Base-by-base conservation (phyloP, 1,140 invertebrate genomes). In the Harlomillsia oculata region DNA sequence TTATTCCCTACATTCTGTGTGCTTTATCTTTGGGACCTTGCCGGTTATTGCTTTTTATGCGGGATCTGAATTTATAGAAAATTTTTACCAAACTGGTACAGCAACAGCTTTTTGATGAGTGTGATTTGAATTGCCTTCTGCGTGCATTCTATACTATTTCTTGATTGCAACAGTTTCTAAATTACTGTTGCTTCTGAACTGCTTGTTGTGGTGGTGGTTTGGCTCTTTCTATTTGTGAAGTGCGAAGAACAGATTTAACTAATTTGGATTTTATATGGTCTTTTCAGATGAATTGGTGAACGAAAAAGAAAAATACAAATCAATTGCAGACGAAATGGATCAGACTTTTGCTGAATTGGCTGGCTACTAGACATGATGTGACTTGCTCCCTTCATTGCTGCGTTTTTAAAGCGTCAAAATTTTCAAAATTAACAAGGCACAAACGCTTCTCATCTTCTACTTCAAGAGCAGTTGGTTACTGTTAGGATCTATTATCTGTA, bases 301-400 rank as follows among this genome's bases (percentile, higher is more conserved):
- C 74, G 92, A 97, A 72, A 93, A 92, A 76, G 90, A 93, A 78
- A 92, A 90, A 78, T 98, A 93, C 82, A 97, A 97, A 80, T 45
- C 51, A 55, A 62, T 62, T 46, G 56, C 60, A 18, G 92, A 97
- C 70, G 92, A 97, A 76, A 83, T 98, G 81, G 92, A 96, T 75
- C 81, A 87, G 72, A 94, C 90, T 54, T 93, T 96, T 72, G 89
- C 90, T 60, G 93, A 97, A 75, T 78, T 96, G 63, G 87, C 88
- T 67, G 89, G 87, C 66, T 90, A 89, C 73, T 92, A 85, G 80
- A 48, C n/a, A n/a, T 48, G 37, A 37, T 20, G 30, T 40, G 54
- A 46, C 54, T 11, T 50, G n/a, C 13, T 36, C 13, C 20, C 34
- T 48, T 48, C 32, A 9, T 41, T n/a, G 25, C 45, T 48, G 28